Conservation (phyloP, 2,888 invertebrate genomes). For the Eilema griseolum region DNA sequence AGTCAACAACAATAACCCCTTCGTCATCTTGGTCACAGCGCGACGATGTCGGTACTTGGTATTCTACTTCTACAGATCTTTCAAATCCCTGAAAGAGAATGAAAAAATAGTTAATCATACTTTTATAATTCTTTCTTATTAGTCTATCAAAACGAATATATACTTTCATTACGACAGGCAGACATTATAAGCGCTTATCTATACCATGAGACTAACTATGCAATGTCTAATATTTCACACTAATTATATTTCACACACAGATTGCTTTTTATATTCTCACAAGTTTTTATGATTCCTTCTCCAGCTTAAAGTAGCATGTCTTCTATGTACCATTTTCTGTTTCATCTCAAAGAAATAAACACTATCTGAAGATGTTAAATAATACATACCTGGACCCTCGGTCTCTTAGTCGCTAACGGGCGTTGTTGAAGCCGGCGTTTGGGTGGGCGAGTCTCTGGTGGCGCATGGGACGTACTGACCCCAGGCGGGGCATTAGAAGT, state of each 20-base stretch:
- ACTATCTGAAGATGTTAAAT: not conserved
- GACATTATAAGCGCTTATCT: too few relatives aligned
- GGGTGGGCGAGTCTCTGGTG: conserved; percentile 72
- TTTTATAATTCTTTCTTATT: not conserved
- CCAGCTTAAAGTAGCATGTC: not conserved
- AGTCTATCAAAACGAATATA: not conserved
- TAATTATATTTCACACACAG: not conserved
- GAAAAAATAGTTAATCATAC: not conserved
- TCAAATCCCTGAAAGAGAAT: conserved; percentile 80
- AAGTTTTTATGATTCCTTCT: not conserved
- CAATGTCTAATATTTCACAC: not conserved
- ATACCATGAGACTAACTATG: not conserved
- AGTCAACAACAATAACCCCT: conserved; percentile 92
- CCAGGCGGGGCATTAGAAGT: conserved; percentile 60
- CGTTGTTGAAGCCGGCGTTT: conserved; percentile 78
- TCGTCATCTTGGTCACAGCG: conserved; percentile 95
- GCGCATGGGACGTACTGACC: conserved; percentile 70
- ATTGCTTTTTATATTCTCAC: not conserved
- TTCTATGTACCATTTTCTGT: too few relatives aligned
- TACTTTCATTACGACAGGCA: too few relatives aligned
- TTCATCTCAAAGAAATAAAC: too few relatives aligned
- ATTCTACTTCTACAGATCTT: conserved; percentile 91
- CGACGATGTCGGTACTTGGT: conserved; percentile 95
- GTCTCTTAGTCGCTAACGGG: conserved; percentile 83
- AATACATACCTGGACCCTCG: conserved; percentile 81